phyloP scores from a whole-genome alignment of 1,140 invertebrate species.

The Conopomorpha cramerella region DNA sequence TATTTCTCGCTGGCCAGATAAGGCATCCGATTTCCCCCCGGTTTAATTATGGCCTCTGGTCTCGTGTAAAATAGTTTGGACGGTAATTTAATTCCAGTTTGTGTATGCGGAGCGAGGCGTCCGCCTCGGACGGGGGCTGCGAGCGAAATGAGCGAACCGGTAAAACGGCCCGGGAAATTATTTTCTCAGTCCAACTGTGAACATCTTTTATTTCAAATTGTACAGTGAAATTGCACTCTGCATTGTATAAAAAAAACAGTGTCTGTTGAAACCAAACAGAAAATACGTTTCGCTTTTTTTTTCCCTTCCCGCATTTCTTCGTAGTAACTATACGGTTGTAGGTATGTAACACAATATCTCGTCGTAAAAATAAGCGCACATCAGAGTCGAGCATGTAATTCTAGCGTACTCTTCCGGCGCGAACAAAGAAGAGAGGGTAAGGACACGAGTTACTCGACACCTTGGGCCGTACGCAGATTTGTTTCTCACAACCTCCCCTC shows the following conservation, averaged over 20 bases:
- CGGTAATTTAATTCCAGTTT: conserved; percentile 54
- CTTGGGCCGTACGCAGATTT: conserved; percentile 58
- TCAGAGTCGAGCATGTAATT: conserved; percentile 60
- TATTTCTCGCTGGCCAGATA: conserved; percentile 55
- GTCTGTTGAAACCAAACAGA: conserved; percentile 43
- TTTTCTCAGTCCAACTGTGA: too few species aligned
- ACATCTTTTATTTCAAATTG: too few species aligned
- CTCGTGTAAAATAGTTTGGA: conserved; percentile 58
- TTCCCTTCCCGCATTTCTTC: too few species aligned
- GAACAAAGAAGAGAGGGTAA: conserved; percentile 59
- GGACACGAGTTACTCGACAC: conserved; percentile 60
- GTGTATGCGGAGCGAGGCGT: conserved; percentile 39
- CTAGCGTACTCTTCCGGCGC: conserved; percentile 57
- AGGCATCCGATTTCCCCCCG: conserved; percentile 52
- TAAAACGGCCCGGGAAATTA: too few species aligned
- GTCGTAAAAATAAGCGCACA: conserved; percentile 59
- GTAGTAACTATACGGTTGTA: conserved; percentile 43
- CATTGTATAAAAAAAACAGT: too few species aligned
- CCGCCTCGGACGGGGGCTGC: too few species aligned
- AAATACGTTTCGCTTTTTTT: conserved; percentile 52
- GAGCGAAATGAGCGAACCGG: too few species aligned
- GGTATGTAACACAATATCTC: conserved; percentile 51
- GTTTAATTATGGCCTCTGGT: conserved; percentile 57
- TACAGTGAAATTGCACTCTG: too few species aligned
- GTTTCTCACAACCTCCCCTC: conserved; percentile 40